A percentile compares a stretch with the other conserved stretches of the same genome.
These are phyloP conservation scores for Schrankia costaestrigalis DNA, from an alignment of 2,888 invertebrate genomes.

Conservation along the genomic window DNA sequence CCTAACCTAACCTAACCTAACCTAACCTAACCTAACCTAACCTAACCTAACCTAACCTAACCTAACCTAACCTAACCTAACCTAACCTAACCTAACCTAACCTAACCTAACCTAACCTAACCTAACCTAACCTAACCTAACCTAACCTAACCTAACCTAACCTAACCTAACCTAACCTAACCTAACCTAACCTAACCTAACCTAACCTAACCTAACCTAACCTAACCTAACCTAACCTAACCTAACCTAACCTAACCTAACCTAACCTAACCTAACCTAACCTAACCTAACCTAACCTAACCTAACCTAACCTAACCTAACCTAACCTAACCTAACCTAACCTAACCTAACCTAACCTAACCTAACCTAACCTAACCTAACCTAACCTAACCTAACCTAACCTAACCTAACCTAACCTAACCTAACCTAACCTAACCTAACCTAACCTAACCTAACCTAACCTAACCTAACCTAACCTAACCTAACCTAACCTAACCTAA, in stretches of 20 bases:
- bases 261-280: constrained; percentile 22
- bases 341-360: constrained; percentile 3
- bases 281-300: no score
- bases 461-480: constrained; percentile 4
- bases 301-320: no score
- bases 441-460: constrained; percentile 5
- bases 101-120: constrained; percentile 10
- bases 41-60: no score
- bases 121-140: constrained; percentile 13
- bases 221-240: constrained; percentile 16
- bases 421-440: constrained; percentile 6
- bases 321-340: no score
- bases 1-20: no score
- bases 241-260: constrained; percentile 17
- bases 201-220: constrained; percentile 16
- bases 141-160: constrained; percentile 14
- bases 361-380: constrained; percentile 5
- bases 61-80: no score
- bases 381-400: constrained; percentile 6
- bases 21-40: no score
- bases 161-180: constrained; percentile 14
- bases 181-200: constrained; percentile 14
- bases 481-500: constrained; percentile 15
- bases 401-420: constrained; percentile 6
- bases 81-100: no score